phyloP scores from a whole-genome alignment of 2,113 vertebrate species.

The Telmatochromis sp. region DNA sequence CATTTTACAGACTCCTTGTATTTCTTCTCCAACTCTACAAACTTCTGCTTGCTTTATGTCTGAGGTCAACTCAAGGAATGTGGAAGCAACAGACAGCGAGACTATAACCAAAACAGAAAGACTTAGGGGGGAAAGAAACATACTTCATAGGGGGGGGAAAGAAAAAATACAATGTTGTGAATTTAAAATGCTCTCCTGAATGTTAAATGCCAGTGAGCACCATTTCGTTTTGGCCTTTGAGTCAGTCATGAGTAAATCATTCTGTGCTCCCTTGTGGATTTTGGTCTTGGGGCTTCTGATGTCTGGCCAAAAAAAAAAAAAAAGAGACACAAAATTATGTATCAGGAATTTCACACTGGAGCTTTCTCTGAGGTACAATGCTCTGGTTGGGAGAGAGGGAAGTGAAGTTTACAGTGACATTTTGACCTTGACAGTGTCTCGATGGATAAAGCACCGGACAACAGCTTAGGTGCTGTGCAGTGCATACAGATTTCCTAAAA shows the following conservation, averaged over 20 bases:
- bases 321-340: conserved; percentile 22
- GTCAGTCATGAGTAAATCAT: conserved; percentile 40
- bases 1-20: conserved; percentile 37
- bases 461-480: not conserved
- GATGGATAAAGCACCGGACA: conserved; percentile 24
- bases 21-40: conserved; percentile 16
- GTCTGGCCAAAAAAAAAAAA: not conserved
- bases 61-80: not conserved
- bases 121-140: not conserved
- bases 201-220: conserved; percentile 40
- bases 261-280: not conserved
- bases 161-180: not conserved
- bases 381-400: not conserved
- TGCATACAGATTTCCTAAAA: conserved; percentile 16
- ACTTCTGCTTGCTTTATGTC: not conserved
- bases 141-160: not conserved
- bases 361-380: not conserved
- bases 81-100: not conserved
- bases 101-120: not conserved
- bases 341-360: conserved; percentile 6
- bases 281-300: conserved; percentile 3
- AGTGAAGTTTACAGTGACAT: conserved; percentile 36
- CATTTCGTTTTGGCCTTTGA: conserved; percentile 48
- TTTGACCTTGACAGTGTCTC: conserved; percentile 40
- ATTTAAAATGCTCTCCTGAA: conserved; percentile 23